Evolutionary conservation across 37 sponge, comb jelly and placozoan species (phyloP).

Genomic region (Beroe forskalii): DNA sequence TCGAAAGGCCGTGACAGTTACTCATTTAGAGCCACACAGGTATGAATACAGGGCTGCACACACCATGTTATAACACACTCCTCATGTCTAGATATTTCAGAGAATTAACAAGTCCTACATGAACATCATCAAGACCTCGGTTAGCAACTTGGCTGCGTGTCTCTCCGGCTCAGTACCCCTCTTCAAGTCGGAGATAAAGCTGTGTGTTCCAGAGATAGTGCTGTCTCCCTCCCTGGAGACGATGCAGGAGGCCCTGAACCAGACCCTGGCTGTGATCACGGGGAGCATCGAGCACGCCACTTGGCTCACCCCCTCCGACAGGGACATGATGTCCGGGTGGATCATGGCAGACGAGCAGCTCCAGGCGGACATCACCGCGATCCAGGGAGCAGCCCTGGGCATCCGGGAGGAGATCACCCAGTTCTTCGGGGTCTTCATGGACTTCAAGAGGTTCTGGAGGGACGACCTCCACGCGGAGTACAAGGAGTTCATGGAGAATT

Average conservation of each 20-base stretch:
- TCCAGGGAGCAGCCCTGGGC: neutral
- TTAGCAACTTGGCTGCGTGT: constrained; percentile 12
- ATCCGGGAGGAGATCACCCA: neutral
- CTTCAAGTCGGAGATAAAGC: constrained; percentile 44
- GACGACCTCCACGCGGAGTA: constrained; percentile 78
- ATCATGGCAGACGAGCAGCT: constrained; percentile 12
- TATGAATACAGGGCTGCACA: no score
- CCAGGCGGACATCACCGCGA: constrained; percentile 11
- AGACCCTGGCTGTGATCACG: constrained; percentile 1
- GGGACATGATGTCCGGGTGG: constrained; percentile 30
- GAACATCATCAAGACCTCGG: constrained; percentile 41
- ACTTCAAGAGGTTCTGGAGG: constrained; percentile 77
- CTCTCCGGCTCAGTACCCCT: neutral
- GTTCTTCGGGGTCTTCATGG: constrained; percentile 53
- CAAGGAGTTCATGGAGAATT: constrained; percentile 68
- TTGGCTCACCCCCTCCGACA: neutral
- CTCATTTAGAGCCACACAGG: no score
- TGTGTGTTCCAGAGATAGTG: constrained; percentile 56
- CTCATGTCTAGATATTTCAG: neutral
- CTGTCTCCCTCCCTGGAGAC: constrained; percentile 26
- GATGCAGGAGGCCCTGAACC: constrained; percentile 46
- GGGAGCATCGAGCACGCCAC: constrained; percentile 49
- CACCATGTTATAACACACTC: no score
- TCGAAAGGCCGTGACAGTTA: no score
- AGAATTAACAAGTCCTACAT: constrained; percentile 58